These are phyloP conservation scores for Atta texana DNA, from an alignment of 1,140 invertebrate species.

Conservation along the genomic window DNA sequence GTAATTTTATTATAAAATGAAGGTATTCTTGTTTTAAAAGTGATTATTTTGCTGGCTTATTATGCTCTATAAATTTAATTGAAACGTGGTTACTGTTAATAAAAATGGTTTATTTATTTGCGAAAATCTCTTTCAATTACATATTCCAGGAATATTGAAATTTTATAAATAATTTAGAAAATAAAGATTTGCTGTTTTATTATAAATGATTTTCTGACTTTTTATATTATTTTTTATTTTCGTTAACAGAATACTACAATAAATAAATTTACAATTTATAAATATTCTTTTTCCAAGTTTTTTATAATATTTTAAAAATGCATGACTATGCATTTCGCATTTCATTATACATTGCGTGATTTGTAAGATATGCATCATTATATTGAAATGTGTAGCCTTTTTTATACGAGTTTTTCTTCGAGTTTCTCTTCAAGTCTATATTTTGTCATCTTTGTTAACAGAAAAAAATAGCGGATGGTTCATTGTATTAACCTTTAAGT, in stretches of 20 bases:
- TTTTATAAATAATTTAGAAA: constrained; percentile 6
- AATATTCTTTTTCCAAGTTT: background rate
- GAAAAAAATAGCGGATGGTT: constrained; percentile 7
- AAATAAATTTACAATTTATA: background rate
- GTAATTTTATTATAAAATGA: constrained; percentile 17
- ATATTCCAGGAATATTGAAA: background rate
- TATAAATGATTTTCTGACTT: too few species aligned
- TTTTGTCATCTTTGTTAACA: background rate
- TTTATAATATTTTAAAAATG: too few species aligned
- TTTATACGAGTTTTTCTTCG: background rate
- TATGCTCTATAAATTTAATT: background rate
- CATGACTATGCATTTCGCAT: background rate
- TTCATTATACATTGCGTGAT: background rate
- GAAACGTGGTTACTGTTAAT: background rate
- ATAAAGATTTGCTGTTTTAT: background rate
- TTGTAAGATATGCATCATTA: background rate
- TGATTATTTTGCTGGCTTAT: constrained; percentile 7
- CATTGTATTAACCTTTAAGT: background rate
- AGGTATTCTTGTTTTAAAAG: background rate
- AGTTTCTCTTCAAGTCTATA: background rate
- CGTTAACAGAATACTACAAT: background rate
- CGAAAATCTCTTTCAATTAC: constrained; percentile 3
- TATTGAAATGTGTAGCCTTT: background rate
- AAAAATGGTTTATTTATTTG: background rate
- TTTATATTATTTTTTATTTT: constrained; percentile 1